phyloP scores from a whole-genome alignment of 2,888 invertebrate species.

The Agonopterix arenella region DNA sequence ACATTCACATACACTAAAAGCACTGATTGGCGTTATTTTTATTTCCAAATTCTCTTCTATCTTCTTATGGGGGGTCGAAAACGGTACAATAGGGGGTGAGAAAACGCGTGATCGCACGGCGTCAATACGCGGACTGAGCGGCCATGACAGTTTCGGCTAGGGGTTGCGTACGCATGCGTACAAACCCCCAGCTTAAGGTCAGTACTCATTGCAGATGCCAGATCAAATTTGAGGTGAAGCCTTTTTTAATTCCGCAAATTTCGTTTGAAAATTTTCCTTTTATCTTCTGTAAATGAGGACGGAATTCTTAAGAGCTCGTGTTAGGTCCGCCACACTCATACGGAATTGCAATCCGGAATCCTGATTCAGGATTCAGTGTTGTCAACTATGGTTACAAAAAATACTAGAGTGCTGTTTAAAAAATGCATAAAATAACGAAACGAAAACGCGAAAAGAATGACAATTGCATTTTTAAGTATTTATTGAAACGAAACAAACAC shows the following conservation, averaged over 20 bases:
- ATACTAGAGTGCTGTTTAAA: too few species aligned
- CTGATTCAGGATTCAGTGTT: too few species aligned
- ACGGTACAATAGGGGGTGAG: conserved; percentile 12
- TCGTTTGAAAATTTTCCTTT: not conserved
- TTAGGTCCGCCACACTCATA: too few species aligned
- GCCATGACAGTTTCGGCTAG: conserved; percentile 64
- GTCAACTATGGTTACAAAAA: too few species aligned
- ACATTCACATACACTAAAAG: conserved; percentile 23
- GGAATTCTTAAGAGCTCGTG: too few species aligned
- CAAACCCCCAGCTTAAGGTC: conserved; percentile 36
- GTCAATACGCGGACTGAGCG: conserved; percentile 67
- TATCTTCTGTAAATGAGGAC: not conserved
- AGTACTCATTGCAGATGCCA: conserved; percentile 49
- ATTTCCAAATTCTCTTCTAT: conserved; percentile 3
- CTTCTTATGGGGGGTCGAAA: conserved; percentile 11
- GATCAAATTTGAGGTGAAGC: conserved; percentile 29
- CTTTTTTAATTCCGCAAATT: not conserved
- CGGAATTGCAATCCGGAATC: too few species aligned
- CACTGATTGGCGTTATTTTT: conserved; percentile 14
- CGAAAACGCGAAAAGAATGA: too few species aligned
- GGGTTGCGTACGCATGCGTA: conserved; percentile 59
- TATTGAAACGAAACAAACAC: too few species aligned
- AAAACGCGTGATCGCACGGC: conserved; percentile 43
- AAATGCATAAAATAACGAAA: too few species aligned
- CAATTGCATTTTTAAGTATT: too few species aligned